Conservation (phyloP, 2,888 invertebrate species). For the Mylabris sibirica region DNA sequence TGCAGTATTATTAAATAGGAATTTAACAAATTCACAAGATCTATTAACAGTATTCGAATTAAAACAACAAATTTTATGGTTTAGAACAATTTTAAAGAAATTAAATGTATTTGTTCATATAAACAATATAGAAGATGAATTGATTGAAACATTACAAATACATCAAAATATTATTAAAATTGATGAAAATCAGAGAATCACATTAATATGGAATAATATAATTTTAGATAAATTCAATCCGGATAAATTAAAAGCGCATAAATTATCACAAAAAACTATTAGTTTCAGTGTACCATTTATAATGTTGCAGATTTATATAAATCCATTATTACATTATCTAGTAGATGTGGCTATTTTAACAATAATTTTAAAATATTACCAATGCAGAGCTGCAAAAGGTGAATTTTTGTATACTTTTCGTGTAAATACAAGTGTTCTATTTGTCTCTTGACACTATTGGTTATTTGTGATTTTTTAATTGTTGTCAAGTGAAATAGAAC, state of each 20-base stretch:
- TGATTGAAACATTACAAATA: slow-evolving; percentile 68
- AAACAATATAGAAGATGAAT: slow-evolving; percentile 60
- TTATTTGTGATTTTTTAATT: no score
- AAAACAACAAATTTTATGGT: slow-evolving; percentile 64
- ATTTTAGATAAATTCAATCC: slow-evolving; percentile 62
- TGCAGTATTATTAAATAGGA: slow-evolving; percentile 68
- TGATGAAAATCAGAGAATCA: slow-evolving; percentile 51
- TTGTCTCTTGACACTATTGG: no score
- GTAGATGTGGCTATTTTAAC: slow-evolving; percentile 70
- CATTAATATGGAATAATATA: slow-evolving; percentile 59
- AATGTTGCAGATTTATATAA: slow-evolving; percentile 78
- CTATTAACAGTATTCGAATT: slow-evolving; percentile 63
- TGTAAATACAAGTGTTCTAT: neutral
- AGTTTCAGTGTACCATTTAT: slow-evolving; percentile 73
- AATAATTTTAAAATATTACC: slow-evolving; percentile 56
- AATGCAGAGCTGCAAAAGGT: slow-evolving; percentile 54
- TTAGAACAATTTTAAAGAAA: slow-evolving; percentile 60
- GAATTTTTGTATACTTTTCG: slow-evolving; percentile 24
- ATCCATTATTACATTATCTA: slow-evolving; percentile 76
- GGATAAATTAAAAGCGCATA: slow-evolving; percentile 70
- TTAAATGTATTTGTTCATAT: slow-evolving; percentile 60
- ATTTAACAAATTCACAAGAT: slow-evolving; percentile 60
- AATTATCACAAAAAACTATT: slow-evolving; percentile 72
- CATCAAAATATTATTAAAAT: slow-evolving; percentile 65
- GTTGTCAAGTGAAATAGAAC: no score